A percentile compares a stretch with the other conserved stretches of the same genome.
Evolutionary conservation across 2,113 vertebrate genomes (phyloP).

Genomic region (Pelecanus crispus): DNA sequence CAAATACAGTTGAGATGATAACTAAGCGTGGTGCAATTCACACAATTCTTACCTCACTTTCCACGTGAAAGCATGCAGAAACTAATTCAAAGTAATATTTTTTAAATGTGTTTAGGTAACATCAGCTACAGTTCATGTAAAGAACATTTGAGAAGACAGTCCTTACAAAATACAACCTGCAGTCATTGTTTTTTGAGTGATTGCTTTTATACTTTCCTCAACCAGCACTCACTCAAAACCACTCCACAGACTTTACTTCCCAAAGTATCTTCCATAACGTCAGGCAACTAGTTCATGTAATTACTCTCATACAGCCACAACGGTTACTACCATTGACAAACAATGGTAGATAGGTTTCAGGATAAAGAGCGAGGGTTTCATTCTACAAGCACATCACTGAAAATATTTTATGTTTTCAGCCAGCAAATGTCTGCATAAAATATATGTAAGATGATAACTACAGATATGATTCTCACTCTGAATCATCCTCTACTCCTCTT

Average conservation of each 20-base stretch:
- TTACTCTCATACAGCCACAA: background rate
- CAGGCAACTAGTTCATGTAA: background rate
- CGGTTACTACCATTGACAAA: background rate
- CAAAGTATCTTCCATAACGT: background rate
- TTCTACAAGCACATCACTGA: background rate
- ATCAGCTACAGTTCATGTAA: background rate
- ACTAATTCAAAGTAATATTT: background rate
- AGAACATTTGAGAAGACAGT: background rate
- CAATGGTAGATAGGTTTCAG: accelerated
- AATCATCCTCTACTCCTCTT: background rate
- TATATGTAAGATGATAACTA: background rate
- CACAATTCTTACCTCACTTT: background rate
- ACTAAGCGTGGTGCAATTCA: background rate
- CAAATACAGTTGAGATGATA: background rate
- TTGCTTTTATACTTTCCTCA: background rate
- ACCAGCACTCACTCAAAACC: background rate
- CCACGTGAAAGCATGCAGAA: background rate
- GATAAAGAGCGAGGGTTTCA: background rate
- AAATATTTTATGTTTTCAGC: background rate
- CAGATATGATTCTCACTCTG: background rate
- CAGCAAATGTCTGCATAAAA: background rate
- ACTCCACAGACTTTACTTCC: background rate
- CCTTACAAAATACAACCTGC: background rate
- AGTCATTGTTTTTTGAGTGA: background rate
- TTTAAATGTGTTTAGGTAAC: background rate